Evolutionary conservation across 1,140 invertebrate genomes (phyloP), one percentile per base, ranked within the genome.

Genomic region (Microplitis mediator): DNA sequence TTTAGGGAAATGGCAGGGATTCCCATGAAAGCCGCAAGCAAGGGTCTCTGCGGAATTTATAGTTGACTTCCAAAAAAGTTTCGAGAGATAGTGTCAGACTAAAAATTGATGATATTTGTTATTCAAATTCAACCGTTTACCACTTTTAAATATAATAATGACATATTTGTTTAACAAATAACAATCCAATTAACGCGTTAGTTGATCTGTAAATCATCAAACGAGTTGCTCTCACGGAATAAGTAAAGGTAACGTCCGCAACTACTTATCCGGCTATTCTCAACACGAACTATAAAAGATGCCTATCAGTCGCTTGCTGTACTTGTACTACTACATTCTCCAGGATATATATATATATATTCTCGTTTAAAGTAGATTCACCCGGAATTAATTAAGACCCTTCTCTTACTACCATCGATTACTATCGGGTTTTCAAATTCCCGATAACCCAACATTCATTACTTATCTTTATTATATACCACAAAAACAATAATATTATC

Each of bases 1-100:
- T 74, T 74, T 74, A 74, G 73, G 73, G 73, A 74, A 74, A 74
- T 74, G 31, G 39, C 65, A 39, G 56, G 73, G 69, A 69, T 64
- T 73, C 67, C 66, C 58, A 34, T 69, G 50, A 50, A 60, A 67
- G 36, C 39, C 56, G 13, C 64, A 61, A 39, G 54, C 35, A 64
- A 58, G 67, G 36, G 65, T 63, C 35, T 39, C 52, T 14, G 35
- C 34, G n/a, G 63, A 72, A 72, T 72, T 72, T 72, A 72, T 72
- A 58, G 70, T 72, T 72, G 56, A 73, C 71, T 63, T 58, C 60
- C 52, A 61, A 60, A 66, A 58, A 72, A 60, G 70, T 72, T 66
- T 13, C 34, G 54, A 23, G 5, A 63, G 69, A 64, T 54, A 58
- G 52, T 32, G 62, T 11, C n/a, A 31, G 4, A 9, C 11, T 4